These are phyloP conservation scores for Varroa destructor DNA, from an alignment of 1,140 invertebrate species.

Conservation along the genomic window DNA sequence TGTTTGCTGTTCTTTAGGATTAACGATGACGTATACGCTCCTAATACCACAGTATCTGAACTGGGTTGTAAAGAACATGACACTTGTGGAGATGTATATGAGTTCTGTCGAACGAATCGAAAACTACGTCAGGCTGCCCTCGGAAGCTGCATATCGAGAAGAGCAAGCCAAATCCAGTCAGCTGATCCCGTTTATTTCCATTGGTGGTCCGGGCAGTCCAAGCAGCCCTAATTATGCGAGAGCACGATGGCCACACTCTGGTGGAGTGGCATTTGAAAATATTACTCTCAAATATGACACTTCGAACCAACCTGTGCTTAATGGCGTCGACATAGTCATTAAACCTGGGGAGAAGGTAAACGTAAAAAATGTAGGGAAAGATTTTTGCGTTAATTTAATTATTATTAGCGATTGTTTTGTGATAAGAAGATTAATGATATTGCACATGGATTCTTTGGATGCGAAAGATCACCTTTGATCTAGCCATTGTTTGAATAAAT, in stretches of 20 bases:
- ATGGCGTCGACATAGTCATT: constrained; percentile 48
- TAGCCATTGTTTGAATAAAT: too few species aligned
- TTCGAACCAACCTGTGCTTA: constrained; percentile 49
- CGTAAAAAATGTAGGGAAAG: not conserved
- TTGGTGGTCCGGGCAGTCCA: constrained; percentile 1
- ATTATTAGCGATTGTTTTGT: constrained; percentile 26
- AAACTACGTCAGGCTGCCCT: constrained; percentile 47
- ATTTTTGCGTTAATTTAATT: not conserved
- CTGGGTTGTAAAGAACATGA: constrained; percentile 62
- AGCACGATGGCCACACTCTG: constrained; percentile 51
- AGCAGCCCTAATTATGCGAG: too few species aligned
- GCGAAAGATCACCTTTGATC: too few species aligned
- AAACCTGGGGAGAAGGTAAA: constrained; percentile 37
- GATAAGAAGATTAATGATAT: constrained; percentile 6
- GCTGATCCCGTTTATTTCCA: not conserved
- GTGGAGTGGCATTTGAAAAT: constrained; percentile 55
- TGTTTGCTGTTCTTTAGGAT: constrained; percentile 45
- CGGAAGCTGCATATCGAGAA: constrained; percentile 45
- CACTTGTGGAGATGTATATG: constrained; percentile 64
- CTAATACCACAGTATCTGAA: constrained; percentile 64
- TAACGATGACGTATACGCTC: constrained; percentile 65
- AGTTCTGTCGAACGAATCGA: constrained; percentile 57
- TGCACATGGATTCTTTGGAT: not conserved
- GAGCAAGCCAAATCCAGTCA: not conserved
- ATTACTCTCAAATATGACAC: constrained; percentile 53